Evolutionary conservation across 2,888 invertebrate species (phyloP).

Genomic region (Limnephilus rhombicus): DNA sequence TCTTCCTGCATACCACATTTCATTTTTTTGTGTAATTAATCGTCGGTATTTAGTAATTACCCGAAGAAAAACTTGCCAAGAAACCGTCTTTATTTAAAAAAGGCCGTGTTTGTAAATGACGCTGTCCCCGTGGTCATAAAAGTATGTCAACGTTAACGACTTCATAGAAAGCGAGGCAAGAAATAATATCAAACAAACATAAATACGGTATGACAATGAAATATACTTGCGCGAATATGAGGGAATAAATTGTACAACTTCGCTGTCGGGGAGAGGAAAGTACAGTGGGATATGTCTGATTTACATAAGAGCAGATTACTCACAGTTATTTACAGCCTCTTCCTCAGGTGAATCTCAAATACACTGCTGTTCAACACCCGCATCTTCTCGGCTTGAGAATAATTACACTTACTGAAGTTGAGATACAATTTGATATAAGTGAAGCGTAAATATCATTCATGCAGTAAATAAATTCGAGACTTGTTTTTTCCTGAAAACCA

Average conservation of each 20-base stretch:
- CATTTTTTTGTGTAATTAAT: neutral
- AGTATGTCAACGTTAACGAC: neutral
- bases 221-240: conserved; percentile 27
- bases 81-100: neutral
- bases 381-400: conserved; percentile 12
- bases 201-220: conserved; percentile 33
- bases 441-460: neutral
- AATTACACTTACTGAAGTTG: neutral
- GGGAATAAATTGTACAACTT: conserved; percentile 27
- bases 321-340: conserved; percentile 44
- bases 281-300: conserved; percentile 31
- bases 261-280: conserved; percentile 9
- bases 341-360: conserved; percentile 34
- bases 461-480: neutral
- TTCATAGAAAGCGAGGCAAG: conserved; percentile 9
- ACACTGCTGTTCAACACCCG: conserved; percentile 22
- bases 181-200: conserved; percentile 25
- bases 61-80: neutral
- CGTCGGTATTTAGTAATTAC: neutral
- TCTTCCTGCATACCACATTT: neutral
- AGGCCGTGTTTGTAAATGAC: neutral
- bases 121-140: neutral
- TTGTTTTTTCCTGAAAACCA: neutral
- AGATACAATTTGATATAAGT: neutral
- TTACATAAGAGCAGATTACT: conserved; percentile 35